A percentile compares a stretch with the other conserved stretches of the same genome.
These are phyloP conservation scores for Crypturellus tataupa DNA, from an alignment of 2,797 vertebrate species.

Conservation along the genomic window DNA sequence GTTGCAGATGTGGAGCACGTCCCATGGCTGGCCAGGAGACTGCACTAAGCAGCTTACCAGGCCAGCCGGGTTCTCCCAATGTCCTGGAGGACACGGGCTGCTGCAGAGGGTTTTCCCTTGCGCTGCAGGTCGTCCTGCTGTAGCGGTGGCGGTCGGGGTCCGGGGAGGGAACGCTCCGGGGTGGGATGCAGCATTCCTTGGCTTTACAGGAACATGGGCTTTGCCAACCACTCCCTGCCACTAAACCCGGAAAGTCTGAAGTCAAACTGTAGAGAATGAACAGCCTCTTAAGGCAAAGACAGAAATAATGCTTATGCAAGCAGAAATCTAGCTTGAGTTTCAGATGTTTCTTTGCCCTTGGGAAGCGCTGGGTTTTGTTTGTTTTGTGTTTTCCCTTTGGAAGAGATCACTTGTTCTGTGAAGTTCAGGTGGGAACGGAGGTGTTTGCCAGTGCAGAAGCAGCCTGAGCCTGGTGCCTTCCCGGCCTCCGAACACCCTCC, in stretches of 20 bases:
- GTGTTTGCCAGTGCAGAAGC: neutral
- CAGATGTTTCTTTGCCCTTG: neutral
- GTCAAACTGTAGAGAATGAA: neutral
- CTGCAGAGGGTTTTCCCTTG: neutral
- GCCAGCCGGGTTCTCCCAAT: neutral
- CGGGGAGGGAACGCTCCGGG: rapidly evolving
- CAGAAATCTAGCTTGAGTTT: neutral
- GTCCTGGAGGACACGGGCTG: neutral
- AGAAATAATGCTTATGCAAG: neutral
- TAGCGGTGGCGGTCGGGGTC: too few relatives aligned
- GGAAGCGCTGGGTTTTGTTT: neutral
- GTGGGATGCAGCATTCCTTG: neutral
- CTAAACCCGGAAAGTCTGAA: neutral
- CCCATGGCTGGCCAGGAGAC: neutral
- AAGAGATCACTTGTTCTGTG: neutral
- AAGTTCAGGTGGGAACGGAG: neutral
- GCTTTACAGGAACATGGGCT: rapidly evolving
- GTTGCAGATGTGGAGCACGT: neutral
- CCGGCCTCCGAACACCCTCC: neutral
- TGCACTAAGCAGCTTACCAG: neutral
- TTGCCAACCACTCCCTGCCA: neutral
- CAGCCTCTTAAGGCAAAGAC: neutral
- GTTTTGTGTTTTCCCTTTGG: neutral
- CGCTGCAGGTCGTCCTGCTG: neutral
- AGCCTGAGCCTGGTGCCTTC: neutral